Conservation (phyloP, 1,140 invertebrate species). For the Drosophila nebulosa region DNA sequence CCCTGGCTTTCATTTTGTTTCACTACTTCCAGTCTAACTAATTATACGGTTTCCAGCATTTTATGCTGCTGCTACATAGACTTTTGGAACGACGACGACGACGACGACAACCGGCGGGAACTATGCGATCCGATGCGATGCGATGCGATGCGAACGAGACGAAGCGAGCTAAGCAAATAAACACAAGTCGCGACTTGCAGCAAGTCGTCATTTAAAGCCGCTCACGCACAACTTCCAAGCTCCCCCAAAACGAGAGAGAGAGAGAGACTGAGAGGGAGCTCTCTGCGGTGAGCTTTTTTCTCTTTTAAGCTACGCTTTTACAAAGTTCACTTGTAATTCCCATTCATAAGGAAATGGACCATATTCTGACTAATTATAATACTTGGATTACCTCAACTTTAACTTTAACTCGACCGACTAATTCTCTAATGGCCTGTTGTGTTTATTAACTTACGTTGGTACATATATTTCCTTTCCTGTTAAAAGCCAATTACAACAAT, state of each 20-base stretch:
- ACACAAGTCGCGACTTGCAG: slow-evolving; percentile 8
- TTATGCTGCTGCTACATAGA: slow-evolving; percentile 3
- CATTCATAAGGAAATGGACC: slow-evolving; percentile 20
- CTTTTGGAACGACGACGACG: not conserved
- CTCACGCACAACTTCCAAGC: slow-evolving; percentile 14
- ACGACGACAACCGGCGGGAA: too few relatives aligned
- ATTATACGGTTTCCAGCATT: slow-evolving; percentile 30
- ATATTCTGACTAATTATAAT: slow-evolving; percentile 12
- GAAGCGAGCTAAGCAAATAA: slow-evolving; percentile 62
- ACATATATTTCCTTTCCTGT: slow-evolving; percentile 18
- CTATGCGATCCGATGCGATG: slow-evolving; percentile 6
- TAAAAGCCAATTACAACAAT: slow-evolving; percentile 20
- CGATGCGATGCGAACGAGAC: slow-evolving; percentile 45
- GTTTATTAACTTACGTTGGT: not conserved
- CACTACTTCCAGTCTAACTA: slow-evolving; percentile 15
- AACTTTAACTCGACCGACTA: not conserved
- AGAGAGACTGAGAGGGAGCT: not conserved
- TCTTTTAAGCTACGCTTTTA: not conserved
- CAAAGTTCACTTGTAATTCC: slow-evolving; percentile 28
- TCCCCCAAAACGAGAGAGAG: not conserved
- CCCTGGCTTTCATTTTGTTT: slow-evolving; percentile 67
- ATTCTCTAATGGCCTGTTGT: not conserved
- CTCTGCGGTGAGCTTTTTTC: not conserved
- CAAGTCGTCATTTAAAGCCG: slow-evolving; percentile 57
- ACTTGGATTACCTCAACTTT: too few relatives aligned